Evolutionary conservation across 2,113 vertebrate species (phyloP).

Genomic region (Narcine bancroftii): DNA sequence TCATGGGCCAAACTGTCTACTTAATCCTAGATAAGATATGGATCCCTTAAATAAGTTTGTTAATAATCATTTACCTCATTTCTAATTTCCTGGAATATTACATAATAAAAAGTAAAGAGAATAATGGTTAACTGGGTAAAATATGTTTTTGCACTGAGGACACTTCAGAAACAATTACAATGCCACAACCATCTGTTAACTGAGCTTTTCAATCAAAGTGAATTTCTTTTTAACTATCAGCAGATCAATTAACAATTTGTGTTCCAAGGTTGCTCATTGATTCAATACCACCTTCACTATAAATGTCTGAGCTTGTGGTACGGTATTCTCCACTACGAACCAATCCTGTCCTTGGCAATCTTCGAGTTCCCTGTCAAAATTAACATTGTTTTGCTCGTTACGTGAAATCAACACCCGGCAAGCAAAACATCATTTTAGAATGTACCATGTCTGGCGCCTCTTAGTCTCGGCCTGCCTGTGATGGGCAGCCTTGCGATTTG

Average conservation of each 20-base stretch:
- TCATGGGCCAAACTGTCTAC: too few species aligned
- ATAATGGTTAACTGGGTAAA: neutral
- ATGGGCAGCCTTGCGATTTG: neutral
- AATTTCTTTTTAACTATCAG: neutral
- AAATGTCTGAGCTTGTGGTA: neutral
- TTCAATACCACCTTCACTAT: neutral
- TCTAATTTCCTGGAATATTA: neutral
- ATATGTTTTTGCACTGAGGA: neutral
- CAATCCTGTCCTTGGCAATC: neutral
- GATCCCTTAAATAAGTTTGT: too few species aligned
- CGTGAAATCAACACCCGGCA: neutral
- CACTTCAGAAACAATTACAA: neutral
- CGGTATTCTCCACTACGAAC: neutral
- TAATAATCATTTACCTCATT: neutral
- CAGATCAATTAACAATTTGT: neutral
- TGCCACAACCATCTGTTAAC: neutral
- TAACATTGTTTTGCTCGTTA: neutral
- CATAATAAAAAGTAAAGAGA: neutral
- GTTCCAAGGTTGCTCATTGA: neutral
- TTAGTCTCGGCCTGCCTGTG: neutral
- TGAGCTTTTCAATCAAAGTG: neutral
- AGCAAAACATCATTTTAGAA: neutral
- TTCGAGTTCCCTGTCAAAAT: neutral
- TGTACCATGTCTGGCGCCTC: neutral
- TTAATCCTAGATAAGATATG: too few species aligned